phyloP scores from a whole-genome alignment of 2,113 vertebrate species.

The Romanogobio albipinnatus region DNA sequence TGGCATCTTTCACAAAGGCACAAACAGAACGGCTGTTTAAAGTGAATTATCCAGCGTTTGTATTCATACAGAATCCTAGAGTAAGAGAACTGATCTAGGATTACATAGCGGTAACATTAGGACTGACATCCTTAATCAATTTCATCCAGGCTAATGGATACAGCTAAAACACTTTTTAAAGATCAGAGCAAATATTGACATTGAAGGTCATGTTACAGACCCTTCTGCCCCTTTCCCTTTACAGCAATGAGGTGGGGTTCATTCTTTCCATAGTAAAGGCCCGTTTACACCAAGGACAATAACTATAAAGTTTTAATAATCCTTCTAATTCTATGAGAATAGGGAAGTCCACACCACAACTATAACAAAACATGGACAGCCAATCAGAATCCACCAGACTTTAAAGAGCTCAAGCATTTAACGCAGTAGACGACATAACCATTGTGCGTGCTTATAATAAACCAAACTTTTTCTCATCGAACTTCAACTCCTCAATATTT shows the following conservation, averaged over 20 bases:
- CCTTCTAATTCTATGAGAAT: neutral
- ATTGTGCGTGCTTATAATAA: neutral
- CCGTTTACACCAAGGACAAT: neutral
- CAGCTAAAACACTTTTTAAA: neutral
- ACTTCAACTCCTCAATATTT: too few species aligned
- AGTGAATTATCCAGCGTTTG: neutral
- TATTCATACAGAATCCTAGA: neutral
- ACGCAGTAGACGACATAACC: neutral
- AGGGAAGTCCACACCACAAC: neutral
- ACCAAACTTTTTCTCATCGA: neutral
- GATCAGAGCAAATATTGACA: neutral
- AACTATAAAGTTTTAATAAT: neutral
- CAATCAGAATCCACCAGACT: neutral
- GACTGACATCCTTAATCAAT: neutral
- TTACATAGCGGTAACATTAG: neutral
- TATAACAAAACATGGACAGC: neutral
- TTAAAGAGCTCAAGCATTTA: neutral
- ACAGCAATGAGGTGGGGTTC: neutral
- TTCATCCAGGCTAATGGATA: constrained; percentile 12
- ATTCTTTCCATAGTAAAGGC: neutral
- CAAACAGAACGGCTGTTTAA: constrained; percentile 12
- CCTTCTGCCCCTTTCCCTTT: neutral
- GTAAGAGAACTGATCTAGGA: constrained; percentile 6
- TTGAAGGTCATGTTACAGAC: neutral
- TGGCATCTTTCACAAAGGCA: neutral